Evolutionary conservation across 1,140 invertebrate genomes (phyloP), one percentile per base, ranked within the genome.

Genomic region (Hypsibius dujardini): DNA sequence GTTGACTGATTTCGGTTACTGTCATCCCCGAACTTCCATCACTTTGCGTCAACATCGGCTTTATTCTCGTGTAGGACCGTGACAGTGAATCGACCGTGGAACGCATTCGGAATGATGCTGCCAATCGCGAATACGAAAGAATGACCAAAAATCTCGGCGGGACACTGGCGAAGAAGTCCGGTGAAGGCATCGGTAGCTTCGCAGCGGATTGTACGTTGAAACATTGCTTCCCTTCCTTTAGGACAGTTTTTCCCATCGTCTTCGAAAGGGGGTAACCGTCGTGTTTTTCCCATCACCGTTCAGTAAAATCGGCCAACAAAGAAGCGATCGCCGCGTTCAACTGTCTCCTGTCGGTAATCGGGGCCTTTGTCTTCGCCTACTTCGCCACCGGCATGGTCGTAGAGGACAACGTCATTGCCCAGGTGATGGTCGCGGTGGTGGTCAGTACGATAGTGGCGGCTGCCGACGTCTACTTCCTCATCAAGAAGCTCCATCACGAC

Each of bases 21-120:
- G 7, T 7, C 7, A 56, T 12, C 50, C n/a, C 50, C 0, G 7
- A n/a, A n/a, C 50, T 56, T 12, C 50, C n/a, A n/a, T 56, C n/a
- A n/a, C n/a, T 56, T 56, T 56, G 7, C n/a, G 50, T 56, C 50
- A n/a, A 7, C 7, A 56, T 56, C 7, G 50, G 50, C n/a, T 12
- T n/a, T 56, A n/a, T n/a, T 56, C n/a, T n/a, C n/a, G 7, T 56
- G 50, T 56, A 56, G 50, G 62, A 67, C 42, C 42, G 12, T 42
- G 62, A 12, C 42, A 15, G 7, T 12, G 62, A 67, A 42, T 15
- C 62, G 42, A 45, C 62, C 3, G 62, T 67, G 3, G 62, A 67
- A 45, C 12, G 62, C 12, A 67, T 67, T 15, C 62, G 62, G 62
- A 67, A 67, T 42, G 62, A 67, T 67, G 62, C 62, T 12, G 62